Evolutionary conservation across 2,888 invertebrate species (phyloP).

Genomic region (Chalcis sispes): DNA sequence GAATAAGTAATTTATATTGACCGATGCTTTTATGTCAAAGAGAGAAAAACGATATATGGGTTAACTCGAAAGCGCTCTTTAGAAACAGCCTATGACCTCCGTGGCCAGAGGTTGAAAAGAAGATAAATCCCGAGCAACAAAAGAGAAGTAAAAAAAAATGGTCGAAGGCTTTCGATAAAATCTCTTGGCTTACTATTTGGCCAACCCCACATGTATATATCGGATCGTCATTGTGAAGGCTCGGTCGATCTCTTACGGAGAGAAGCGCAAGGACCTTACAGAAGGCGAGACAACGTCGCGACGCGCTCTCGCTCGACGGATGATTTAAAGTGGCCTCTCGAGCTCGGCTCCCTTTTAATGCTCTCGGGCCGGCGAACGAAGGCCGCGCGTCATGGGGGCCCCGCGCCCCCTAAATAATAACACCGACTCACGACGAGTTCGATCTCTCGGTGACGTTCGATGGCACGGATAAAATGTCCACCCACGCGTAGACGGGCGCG

Average conservation of each 20-base stretch:
- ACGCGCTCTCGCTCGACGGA: slow-evolving; percentile 63
- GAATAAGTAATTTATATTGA: slow-evolving; percentile 22
- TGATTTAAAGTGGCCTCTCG: slow-evolving; percentile 71
- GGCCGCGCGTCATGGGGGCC: slow-evolving; percentile 68
- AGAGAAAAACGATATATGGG: background rate
- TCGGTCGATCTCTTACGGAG: slow-evolving; percentile 25
- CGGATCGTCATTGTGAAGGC: slow-evolving; percentile 50
- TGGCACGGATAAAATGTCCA: slow-evolving; percentile 71
- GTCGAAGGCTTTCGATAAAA: slow-evolving; percentile 40
- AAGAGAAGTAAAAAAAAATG: slow-evolving; percentile 1
- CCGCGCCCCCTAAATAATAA: slow-evolving; percentile 70
- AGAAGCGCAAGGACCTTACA: slow-evolving; percentile 25
- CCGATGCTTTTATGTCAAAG: background rate
- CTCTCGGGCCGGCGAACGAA: slow-evolving; percentile 64
- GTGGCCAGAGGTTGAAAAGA: slow-evolving; percentile 8
- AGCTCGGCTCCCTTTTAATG: slow-evolving; percentile 72
- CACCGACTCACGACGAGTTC: slow-evolving; percentile 72
- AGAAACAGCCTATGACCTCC: slow-evolving; percentile 32
- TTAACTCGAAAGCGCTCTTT: background rate
- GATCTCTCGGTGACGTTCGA: slow-evolving; percentile 64
- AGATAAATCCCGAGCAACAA: slow-evolving; percentile 29
- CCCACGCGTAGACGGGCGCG: slow-evolving; percentile 63
- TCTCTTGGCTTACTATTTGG: slow-evolving; percentile 41
- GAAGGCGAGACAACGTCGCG: slow-evolving; percentile 4
- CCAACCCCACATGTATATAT: slow-evolving; percentile 43